A percentile compares a stretch with the other conserved stretches of the same genome.
phyloP scores from a whole-genome alignment of 2,888 invertebrate species.

The Lepidocyrtinus sp. region DNA sequence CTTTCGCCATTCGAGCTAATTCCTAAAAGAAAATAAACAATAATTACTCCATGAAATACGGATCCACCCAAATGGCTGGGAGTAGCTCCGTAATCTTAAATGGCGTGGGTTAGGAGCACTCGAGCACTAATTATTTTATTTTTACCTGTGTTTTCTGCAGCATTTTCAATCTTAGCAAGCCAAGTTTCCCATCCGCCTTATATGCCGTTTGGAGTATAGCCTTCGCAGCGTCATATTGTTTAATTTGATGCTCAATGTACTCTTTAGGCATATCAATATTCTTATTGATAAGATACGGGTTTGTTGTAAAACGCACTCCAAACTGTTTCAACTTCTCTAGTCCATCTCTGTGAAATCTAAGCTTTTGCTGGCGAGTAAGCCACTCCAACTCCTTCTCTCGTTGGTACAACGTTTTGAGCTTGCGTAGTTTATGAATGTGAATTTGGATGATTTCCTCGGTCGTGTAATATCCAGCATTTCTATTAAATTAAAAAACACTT shows the following conservation, averaged over 20 bases:
- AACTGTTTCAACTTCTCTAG: slow-evolving; percentile 38
- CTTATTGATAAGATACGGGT: slow-evolving; percentile 39
- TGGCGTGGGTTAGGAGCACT: too few relatives aligned
- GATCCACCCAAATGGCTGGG: too few relatives aligned
- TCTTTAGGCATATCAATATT: slow-evolving; percentile 35
- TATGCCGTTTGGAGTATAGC: slow-evolving; percentile 47
- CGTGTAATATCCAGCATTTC: slow-evolving; percentile 44
- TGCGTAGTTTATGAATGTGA: slow-evolving; percentile 35
- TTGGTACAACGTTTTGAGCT: slow-evolving; percentile 35
- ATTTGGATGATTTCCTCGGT: slow-evolving; percentile 45
- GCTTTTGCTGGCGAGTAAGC: slow-evolving; percentile 30
- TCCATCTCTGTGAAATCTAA: slow-evolving; percentile 24
- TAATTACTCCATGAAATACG: too few relatives aligned
- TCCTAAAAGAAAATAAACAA: slow-evolving; percentile 21
- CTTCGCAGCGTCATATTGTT: slow-evolving; percentile 42
- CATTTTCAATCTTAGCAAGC: slow-evolving; percentile 33
- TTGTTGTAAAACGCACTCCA: slow-evolving; percentile 35
- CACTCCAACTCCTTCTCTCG: slow-evolving; percentile 46
- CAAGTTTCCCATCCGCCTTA: slow-evolving; percentile 25
- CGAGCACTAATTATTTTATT: too few relatives aligned
- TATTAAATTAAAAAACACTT: neutral
- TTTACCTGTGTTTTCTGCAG: slow-evolving; percentile 36
- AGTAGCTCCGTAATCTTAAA: too few relatives aligned
- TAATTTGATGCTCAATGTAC: slow-evolving; percentile 41
- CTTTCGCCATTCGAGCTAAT: slow-evolving; percentile 36